Conservation (phyloP, 2,113 vertebrate species). For the Percopsis transmontana region DNA sequence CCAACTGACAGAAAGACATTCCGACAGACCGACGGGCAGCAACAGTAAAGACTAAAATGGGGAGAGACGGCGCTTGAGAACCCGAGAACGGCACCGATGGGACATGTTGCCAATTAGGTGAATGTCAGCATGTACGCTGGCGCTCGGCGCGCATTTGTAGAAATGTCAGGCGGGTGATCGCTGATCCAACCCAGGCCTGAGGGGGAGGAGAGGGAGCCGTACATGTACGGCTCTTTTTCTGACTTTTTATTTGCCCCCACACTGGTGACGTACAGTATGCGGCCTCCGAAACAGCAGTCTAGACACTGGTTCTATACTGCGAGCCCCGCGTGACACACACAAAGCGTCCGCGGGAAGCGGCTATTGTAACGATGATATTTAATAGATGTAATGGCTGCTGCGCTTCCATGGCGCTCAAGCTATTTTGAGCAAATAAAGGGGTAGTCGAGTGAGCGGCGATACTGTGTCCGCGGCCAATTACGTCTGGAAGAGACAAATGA, state of each 20-base stretch:
- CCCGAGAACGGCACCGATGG: constrained; percentile 22
- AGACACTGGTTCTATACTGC: background rate
- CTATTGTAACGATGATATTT: constrained; percentile 47
- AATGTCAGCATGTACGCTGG: constrained; percentile 41
- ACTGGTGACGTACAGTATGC: background rate
- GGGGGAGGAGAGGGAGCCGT: constrained; percentile 30
- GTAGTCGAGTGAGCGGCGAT: constrained; percentile 50
- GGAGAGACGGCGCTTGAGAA: constrained; percentile 13
- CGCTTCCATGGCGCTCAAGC: constrained; percentile 38
- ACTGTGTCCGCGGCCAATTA: constrained; percentile 58
- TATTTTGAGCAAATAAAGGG: constrained; percentile 56
- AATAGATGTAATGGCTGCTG: constrained; percentile 45
- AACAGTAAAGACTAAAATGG: background rate
- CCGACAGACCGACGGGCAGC: background rate
- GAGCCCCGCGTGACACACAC: no score
- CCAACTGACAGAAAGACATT: background rate
- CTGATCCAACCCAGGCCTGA: constrained; percentile 41
- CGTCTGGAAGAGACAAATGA: constrained; percentile 45
- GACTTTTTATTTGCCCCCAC: background rate
- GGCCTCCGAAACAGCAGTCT: constrained; percentile 5
- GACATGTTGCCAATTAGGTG: constrained; percentile 56
- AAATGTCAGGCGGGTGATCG: constrained; percentile 55
- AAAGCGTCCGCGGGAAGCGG: constrained; percentile 46
- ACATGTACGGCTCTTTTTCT: background rate
- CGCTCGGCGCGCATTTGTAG: constrained; percentile 41